Evolutionary conservation across 2,888 invertebrate genomes (phyloP), one percentile per base, ranked within the genome.

Genomic region (Calameuta idolon): DNA sequence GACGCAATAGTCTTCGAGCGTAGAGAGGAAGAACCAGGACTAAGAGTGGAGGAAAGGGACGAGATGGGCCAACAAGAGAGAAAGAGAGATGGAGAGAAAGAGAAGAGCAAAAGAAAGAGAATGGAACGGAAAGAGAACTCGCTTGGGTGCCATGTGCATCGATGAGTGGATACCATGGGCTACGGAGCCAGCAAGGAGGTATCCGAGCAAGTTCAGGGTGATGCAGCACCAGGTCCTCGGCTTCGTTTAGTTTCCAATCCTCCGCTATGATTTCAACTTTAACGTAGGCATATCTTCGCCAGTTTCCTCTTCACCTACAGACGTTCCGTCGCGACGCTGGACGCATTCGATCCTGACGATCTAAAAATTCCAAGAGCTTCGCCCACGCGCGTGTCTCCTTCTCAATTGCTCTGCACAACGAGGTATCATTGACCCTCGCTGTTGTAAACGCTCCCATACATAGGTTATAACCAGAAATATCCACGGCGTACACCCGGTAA

Each of bases 321-420:
- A 11, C 55, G 9, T 23, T 23, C 55, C 23, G 23, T 23, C 55
- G 9, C 55, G 23, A 23, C 23, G 9, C 55, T 15, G 9, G 9
- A 55, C 23, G 23, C 9, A 9, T 55, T 55, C 55, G 55, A 9
- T 86, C 83, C 84, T 81, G 89, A 89, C 90, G 85, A 88, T 88
- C 87, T 88, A 86, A 55, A 55, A 55, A 55, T 23, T 55, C 23
- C 55, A 55, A 55, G 55, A 87, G 86, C 88, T 87, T 86, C 88
- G 87, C 89, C 89, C 89, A 90, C 90, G 88, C 88, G 88, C 87
- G 86, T 89, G 55, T 87, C 88, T 90, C 89, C 89, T 55, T 55
- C 55, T 89, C 90, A 89, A 90, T 90, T 90, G 90, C 90, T 89
- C 89, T 86, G 87, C 89, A 89, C 90, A 90, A 90, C 90, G 89